Base-by-base conservation (phyloP, 2,888 invertebrate genomes). In the Gastrophysa polygoni region DNA sequence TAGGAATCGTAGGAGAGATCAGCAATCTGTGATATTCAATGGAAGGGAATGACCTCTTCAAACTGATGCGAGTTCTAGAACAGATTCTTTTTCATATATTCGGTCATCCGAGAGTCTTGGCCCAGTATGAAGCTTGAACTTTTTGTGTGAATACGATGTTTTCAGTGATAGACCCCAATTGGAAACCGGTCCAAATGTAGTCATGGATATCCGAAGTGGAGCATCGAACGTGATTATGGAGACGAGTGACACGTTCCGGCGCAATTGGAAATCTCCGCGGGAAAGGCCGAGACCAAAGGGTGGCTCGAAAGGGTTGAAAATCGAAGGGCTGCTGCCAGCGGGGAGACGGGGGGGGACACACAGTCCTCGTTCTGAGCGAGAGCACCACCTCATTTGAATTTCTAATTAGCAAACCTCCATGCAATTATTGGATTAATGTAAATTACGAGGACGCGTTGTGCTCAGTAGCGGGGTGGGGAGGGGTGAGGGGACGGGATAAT, bases 361-460 rank as follows among this genome's bases (percentile, higher is more conserved):
- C 66, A 62, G 67, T 68, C 66, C 66, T 68, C 66, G 68, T 64
- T 65, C 67, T 67, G 66, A 65, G 69, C 64, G 69, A 69, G 67
- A 66, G 68, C 71, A 66, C 69, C 69, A 71, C 71, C 73, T 73
- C 73, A 73, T 91, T 91, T 91, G 91, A 91, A 91, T 91, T 91
- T 91, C 91, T 91, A 91, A 91, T 91, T 90, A 91, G 90, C 89
- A 90, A 89, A 91, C 91, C 91, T 90, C 90, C 90, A 90, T 90
- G 91, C 91, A 91, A 91, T 91, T 91, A 91, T 91, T 91, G 91
- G 91, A 91, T 91, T 91, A 91, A 91, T 91, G 91, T 91, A 91
- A 73, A 73, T 73, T 73, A 73, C 73, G 73, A 70, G 90, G 90
- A 89, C 89, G 89, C 73, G 73, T 73, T 73, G 72, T 73, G 73